Evolutionary conservation across 2,113 vertebrate genomes (phyloP), one percentile per base, ranked within the genome.

Genomic region (Mormyrus lacerda): DNA sequence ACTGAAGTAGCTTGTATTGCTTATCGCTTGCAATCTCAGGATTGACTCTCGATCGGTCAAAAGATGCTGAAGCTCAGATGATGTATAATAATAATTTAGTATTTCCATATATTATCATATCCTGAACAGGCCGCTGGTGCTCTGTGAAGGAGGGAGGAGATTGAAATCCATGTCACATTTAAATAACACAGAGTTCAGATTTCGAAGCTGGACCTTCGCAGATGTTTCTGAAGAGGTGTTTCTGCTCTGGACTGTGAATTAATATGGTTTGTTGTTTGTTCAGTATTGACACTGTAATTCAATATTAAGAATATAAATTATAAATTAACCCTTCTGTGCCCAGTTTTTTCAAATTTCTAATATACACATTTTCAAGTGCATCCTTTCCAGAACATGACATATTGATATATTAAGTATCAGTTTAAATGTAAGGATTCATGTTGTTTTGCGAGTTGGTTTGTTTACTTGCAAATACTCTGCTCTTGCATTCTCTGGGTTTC

Each of bases 11-110:
- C 93, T 93, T 93, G 93, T 93, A 94, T 94, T 93, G 93, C 94
- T 93, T 94, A 95, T 94, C 95, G 94, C 93, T 94, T 94, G 92
- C 94, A 95, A 95, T 95, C 96, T 92, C 91, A 93, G 91, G 94
- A 96, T 92, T 92, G 95, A 96, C 93, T 95, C 92, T 93, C 94
- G 94, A 95, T 95, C 95, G 93, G 94, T 96, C 96, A 94, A 92
- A 90, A 94, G 92, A 92, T 92, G 92, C 91, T 91, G 91, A 90
- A 92, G 93, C 94, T 95, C 95, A 93, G 93, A 93, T 94, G 93
- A 88, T 94, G 93, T 85, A 87, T 90, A 90, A 39, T 79, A 42
- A 42, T 79, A 42, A 15, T 39, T 76, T 90, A 89, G 89, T 79
- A 86, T 91, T 93, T 91, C 93, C 92, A 91, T 47, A 83, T 92